These are phyloP conservation scores for Tamandua tetradactyla DNA, from an alignment of 2,797 vertebrate species.

Conservation along the genomic window DNA sequence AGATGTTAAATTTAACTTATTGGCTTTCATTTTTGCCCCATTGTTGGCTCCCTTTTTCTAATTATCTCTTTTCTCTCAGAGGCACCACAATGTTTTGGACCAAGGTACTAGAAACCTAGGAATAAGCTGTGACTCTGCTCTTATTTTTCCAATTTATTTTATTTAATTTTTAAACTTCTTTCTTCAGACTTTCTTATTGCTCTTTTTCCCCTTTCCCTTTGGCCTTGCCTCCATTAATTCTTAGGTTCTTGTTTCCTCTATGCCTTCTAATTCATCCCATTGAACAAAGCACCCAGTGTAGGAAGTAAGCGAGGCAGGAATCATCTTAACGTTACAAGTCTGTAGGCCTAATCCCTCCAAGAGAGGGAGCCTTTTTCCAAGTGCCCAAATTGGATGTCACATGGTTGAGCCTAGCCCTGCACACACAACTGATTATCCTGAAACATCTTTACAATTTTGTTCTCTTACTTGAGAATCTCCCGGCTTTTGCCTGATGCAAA, in stretches of 20 bases:
- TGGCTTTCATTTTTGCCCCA: not conserved
- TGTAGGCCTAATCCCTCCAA: not conserved
- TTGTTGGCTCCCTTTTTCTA: not conserved
- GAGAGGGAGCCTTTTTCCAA: not conserved
- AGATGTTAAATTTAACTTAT: not conserved
- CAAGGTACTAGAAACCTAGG: not conserved
- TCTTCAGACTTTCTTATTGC: not conserved
- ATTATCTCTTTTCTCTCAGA: not conserved
- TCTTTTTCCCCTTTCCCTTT: not conserved
- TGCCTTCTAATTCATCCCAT: not conserved
- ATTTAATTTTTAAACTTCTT: not conserved
- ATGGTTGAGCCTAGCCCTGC: not conserved
- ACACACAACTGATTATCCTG: not conserved
- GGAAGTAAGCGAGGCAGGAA: not conserved
- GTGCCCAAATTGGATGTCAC: not conserved
- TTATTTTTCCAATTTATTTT: not conserved
- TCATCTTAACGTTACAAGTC: not conserved
- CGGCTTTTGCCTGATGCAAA: not conserved
- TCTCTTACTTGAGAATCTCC: not conserved
- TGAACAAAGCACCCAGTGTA: not conserved
- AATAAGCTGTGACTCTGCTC: not conserved
- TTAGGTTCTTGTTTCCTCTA: not conserved
- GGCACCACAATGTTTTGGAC: not conserved
- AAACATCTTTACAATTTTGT: constrained; percentile 25
- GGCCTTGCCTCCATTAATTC: not conserved